These are phyloP conservation scores for Monodelphis domestica DNA, from an alignment of 2,797 vertebrate genomes.

Conservation along the genomic window DNA sequence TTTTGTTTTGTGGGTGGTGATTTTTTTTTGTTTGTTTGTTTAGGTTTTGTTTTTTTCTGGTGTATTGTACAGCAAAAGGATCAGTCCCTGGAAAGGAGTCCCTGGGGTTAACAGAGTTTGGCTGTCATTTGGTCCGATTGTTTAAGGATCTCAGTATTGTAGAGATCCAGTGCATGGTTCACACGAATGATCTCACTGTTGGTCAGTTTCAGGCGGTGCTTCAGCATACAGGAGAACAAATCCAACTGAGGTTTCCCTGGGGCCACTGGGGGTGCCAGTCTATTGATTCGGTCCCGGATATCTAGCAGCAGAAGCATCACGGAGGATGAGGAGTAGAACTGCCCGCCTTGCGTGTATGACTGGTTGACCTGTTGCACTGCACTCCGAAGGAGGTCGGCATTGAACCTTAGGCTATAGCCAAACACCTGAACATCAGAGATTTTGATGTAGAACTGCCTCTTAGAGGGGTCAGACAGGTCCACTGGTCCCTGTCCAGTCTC, in stretches of 20 bases:
- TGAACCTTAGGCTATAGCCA: slow-evolving; percentile 98
- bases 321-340: slow-evolving; percentile 98
- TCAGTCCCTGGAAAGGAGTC: slow-evolving; percentile 82
- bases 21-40: slow-evolving; percentile 26
- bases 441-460: slow-evolving; percentile 99
- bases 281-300: slow-evolving; percentile 98
- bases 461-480: slow-evolving; percentile 96
- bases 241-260: slow-evolving; percentile 98
- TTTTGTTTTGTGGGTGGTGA: slow-evolving; percentile 45
- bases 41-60: slow-evolving; percentile 51
- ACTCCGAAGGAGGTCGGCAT: slow-evolving; percentile 95
- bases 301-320: slow-evolving; percentile 98
- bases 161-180: slow-evolving; percentile 98
- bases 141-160: slow-evolving; percentile 99
- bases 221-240: slow-evolving; percentile 99
- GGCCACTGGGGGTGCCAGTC: slow-evolving; percentile 95
- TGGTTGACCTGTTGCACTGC: slow-evolving; percentile 99
- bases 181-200: slow-evolving; percentile 99
- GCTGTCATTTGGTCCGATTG: slow-evolving; percentile 98
- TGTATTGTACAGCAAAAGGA: slow-evolving; percentile 90
- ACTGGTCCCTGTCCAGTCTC: slow-evolving; percentile 97
- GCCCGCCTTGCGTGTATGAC: slow-evolving; percentile 97
- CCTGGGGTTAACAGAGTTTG: slow-evolving; percentile 94
- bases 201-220: slow-evolving; percentile 98
- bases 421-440: slow-evolving; percentile 99